Base-by-base conservation (phyloP, 1,140 invertebrate genomes). In the Trichomalopsis sarcophagae region DNA sequence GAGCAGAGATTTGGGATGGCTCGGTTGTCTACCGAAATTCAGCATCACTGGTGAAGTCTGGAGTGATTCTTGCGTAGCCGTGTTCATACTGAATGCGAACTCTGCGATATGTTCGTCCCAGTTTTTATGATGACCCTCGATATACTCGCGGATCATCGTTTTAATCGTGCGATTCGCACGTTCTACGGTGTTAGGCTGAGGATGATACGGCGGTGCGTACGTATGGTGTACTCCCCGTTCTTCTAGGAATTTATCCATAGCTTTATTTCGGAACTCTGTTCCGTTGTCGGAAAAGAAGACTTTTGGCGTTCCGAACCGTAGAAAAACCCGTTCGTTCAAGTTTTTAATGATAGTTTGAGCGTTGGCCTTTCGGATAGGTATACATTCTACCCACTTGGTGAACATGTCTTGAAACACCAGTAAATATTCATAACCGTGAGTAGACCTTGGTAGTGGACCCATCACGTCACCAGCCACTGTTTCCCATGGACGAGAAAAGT, bases 101-200 rank as follows among this genome's bases (percentile, higher is more conserved):
- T 66, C 55, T 66, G 55, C 55, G 14, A 66, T 21, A 66, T 66
- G 55, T 17, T 66, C 55, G n/a, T 66, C 55, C 55, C 55, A 66
- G 55, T 21, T 14, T 66, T n/a, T 14, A 66, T 66, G 55, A n/a
- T 66, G 14, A 66, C 55, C n/a, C 55, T 66, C 55, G 14, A 66
- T 21, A 14, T 66, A 66, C 4, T 14, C n/a, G 14, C 14, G 14
- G 47, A 93, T 86, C 87, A 90, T 89, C 0, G 89, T 90, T 86
- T 92, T 91, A 11, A 91, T 33, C 44, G 91, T 90, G 44, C 91
- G 40, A 55, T 92, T 91, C 7, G 87, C 87, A 11, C 91, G n/a
- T 82, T 92, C 91, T 0, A 91, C 91, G 13, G 89, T 89, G 69
- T 93, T 93, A 1, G 89, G 75, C 75, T 90, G 84, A 10, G 91